Evolutionary conservation across 2,797 vertebrate genomes (phyloP).

Genomic region (Chaetophractus vellerosus): DNA sequence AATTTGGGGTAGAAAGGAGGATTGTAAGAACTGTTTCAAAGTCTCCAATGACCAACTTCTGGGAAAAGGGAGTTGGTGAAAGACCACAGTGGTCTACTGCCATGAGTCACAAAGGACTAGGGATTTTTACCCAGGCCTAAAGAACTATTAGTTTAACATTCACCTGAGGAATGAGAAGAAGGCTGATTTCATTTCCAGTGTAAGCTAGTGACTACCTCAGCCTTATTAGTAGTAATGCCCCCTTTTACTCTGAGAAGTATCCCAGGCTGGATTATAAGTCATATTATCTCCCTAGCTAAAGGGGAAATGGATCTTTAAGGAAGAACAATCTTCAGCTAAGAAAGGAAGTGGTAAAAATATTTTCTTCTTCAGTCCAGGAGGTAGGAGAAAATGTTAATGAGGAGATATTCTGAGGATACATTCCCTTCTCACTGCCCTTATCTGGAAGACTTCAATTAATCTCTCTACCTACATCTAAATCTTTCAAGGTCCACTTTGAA

Average conservation of each 20-base stretch:
- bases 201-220: too few species aligned
- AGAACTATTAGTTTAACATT: not conserved
- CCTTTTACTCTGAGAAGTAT: too few species aligned
- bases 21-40: not conserved
- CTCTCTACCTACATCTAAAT: constrained; percentile 26
- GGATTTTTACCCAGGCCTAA: not conserved
- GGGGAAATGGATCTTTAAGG: too few species aligned
- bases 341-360: not conserved
- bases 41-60: not conserved
- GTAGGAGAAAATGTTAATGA: not conserved
- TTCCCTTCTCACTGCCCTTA: not conserved
- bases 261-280: too few species aligned
- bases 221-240: too few species aligned
- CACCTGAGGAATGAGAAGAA: not conserved
- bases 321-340: not conserved
- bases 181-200: not conserved
- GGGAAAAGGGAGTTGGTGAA: not conserved
- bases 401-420: not conserved
- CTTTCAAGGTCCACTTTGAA: constrained; percentile 64
- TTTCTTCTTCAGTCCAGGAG: not conserved
- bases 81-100: not conserved
- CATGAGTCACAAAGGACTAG: not conserved
- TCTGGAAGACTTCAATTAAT: constrained; percentile 39
- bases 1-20: not conserved
- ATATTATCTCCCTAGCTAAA: too few species aligned